These are phyloP conservation scores for Latrodectus hesperus DNA, from an alignment of 2,888 invertebrate species.

Conservation along the genomic window DNA sequence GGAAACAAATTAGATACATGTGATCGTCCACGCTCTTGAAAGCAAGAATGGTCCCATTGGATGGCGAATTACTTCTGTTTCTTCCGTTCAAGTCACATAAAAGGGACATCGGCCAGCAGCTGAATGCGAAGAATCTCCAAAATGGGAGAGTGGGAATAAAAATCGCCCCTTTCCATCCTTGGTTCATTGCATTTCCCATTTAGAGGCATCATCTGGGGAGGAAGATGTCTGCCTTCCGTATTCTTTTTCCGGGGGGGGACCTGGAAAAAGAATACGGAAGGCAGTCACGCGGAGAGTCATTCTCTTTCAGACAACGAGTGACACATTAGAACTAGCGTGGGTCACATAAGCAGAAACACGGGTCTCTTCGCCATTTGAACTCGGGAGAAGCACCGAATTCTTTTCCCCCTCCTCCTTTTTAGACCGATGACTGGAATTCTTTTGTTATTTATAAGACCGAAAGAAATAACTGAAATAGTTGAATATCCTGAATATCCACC, in stretches of 20 bases:
- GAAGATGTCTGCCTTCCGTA: too few relatives aligned
- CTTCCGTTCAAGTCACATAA: slow-evolving; percentile 23
- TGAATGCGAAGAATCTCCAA: neutral
- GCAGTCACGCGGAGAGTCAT: slow-evolving; percentile 61
- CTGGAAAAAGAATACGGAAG: slow-evolving; percentile 16
- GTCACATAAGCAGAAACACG: slow-evolving; percentile 36
- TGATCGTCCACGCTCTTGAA: too few relatives aligned
- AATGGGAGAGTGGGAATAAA: neutral
- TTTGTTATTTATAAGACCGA: too few relatives aligned
- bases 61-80: slow-evolving; percentile 40
- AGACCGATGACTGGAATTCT: too few relatives aligned
- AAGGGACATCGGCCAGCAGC: slow-evolving; percentile 30
- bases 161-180: neutral
- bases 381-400: neutral
- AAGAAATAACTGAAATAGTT: too few relatives aligned
- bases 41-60: neutral
- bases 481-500: too few relatives aligned
- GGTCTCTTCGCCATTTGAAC: slow-evolving; percentile 10
- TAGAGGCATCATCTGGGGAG: too few relatives aligned
- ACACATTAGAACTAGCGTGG: slow-evolving; percentile 32
- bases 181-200: slow-evolving; percentile 41
- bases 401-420: too few relatives aligned
- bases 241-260: too few relatives aligned
- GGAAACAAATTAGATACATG: too few relatives aligned
- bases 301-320: slow-evolving; percentile 18